Conservation (phyloP, 2,113 vertebrate species). For the Chaenocephalus aceratus region DNA sequence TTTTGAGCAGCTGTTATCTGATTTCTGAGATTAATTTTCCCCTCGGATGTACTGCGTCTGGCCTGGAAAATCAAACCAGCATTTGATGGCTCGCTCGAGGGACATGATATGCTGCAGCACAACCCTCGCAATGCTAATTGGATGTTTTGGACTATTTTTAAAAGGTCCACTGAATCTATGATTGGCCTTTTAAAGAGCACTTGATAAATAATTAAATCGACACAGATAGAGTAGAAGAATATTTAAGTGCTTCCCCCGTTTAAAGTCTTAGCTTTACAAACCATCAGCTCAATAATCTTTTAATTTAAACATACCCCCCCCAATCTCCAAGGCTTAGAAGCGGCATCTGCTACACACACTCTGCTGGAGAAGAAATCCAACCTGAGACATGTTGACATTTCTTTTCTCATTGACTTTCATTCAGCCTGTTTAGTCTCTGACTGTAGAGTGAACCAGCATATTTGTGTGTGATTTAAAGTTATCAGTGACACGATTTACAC, state of each 20-base stretch:
- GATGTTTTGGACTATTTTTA: constrained; percentile 71
- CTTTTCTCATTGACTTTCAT: constrained; percentile 68
- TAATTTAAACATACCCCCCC: constrained; percentile 67
- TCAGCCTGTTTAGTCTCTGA: constrained; percentile 48
- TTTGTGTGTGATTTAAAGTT: constrained; percentile 26
- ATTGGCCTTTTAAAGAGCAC: constrained; percentile 49
- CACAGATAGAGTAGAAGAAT: constrained; percentile 69
- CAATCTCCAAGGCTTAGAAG: constrained; percentile 63
- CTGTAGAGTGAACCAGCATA: constrained; percentile 5
- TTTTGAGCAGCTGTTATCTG: constrained; percentile 59
- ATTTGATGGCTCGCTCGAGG: constrained; percentile 62
- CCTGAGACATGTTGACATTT: constrained; percentile 75
- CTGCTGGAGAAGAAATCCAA: constrained; percentile 58
- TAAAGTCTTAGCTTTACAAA: constrained; percentile 66
- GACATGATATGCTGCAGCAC: constrained; percentile 52
- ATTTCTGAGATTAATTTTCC: constrained; percentile 64
- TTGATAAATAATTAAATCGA: constrained; percentile 75
- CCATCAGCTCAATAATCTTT: constrained; percentile 71
- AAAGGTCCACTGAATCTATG: constrained; percentile 53
- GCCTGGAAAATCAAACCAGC: constrained; percentile 55
- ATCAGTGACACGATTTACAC: constrained; percentile 1
- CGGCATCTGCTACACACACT: constrained; percentile 66
- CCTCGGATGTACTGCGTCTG: constrained; percentile 42
- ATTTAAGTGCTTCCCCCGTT: constrained; percentile 71
- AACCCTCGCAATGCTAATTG: constrained; percentile 60